Base-by-base conservation (phyloP, 2,888 invertebrate species). In the Athripsodes cinereus region DNA sequence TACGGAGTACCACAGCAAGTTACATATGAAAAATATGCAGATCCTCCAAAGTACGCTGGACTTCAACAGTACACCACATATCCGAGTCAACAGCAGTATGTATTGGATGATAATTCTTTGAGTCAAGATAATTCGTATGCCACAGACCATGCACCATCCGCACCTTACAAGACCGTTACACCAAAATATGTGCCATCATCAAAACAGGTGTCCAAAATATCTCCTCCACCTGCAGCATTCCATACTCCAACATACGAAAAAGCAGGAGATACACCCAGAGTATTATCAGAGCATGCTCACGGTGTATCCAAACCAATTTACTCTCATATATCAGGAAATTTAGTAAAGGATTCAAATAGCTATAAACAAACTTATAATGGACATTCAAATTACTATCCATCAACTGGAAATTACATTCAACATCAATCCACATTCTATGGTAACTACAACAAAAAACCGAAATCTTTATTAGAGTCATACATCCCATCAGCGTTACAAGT, bases 401-500 rank as follows among this genome's bases (percentile, higher is more conserved):
- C 34, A 47, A 35, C 19, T 59, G 62, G 49, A 16, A 57, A 57
- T 51, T 34, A 21, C 22, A 52, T 51, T 16, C 22, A 53, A 19
- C 19, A 53, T 20, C 46, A 51, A 11, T 50, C 51, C 18, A 13
- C 44, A n/a, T 51, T 31, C 47, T 51, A 40, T 20, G 50, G 47
- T 11, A 48, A 48, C 35, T 55, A 20, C 26, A 34, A 55, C 26
- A 71, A 72, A 55, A 70, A 74, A 10, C 78, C 81, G 1, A 73
- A 75, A 2, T 82, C 82, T 3, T 69, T 84, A 51, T 66, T 83
- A 5, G 83, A 83, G 49, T 83, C 84, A 0, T 83, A 83, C 55
- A 76, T 83, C 57, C 84, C 83, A 47, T 83, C 82, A 34, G 78
- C 78, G 66, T 67, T 83, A 57, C 79, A 79, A 65, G 62, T 74